Percentiles rank a stretch among this genome's conserved stretches.
phyloP scores from a whole-genome alignment of 2,113 vertebrate genomes.

The Capreolus pygargus region DNA sequence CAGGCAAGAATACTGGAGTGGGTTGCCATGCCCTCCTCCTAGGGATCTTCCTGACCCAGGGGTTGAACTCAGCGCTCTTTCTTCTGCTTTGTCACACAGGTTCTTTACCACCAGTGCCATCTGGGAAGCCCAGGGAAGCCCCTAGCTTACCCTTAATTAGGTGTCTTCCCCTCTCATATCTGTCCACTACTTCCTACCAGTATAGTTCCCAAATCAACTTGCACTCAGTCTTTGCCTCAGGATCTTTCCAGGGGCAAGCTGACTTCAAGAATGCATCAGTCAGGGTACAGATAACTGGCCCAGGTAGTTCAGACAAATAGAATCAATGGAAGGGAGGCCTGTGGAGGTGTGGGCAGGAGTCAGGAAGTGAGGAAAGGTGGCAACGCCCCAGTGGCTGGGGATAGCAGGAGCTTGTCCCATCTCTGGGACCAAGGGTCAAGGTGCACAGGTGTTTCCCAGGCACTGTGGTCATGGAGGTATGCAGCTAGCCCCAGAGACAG shows the following conservation, averaged over 20 bases:
- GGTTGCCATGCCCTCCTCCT: not conserved
- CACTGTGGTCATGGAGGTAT: not conserved
- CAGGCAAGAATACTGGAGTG: not conserved
- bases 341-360: not conserved
- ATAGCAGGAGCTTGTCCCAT: not conserved
- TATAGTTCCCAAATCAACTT: not conserved
- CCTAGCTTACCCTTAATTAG: not conserved
- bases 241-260: not conserved
- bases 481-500: not conserved
- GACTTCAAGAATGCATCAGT: not conserved
- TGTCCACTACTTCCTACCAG: not conserved
- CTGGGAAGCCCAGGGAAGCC: not conserved
- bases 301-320: not conserved
- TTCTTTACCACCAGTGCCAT: not conserved
- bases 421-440: not conserved
- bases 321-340: not conserved
- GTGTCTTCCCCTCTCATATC: not conserved
- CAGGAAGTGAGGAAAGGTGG: not conserved
- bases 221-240: not conserved
- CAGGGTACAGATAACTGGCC: not conserved
- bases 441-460: fast-evolving
- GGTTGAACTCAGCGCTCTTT: not conserved
- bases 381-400: not conserved
- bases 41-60: not conserved
- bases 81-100: fast-evolving